Evolutionary conservation across 2,888 invertebrate species (phyloP), one percentile per base, ranked within the genome.

Genomic region (Acleris literana): DNA sequence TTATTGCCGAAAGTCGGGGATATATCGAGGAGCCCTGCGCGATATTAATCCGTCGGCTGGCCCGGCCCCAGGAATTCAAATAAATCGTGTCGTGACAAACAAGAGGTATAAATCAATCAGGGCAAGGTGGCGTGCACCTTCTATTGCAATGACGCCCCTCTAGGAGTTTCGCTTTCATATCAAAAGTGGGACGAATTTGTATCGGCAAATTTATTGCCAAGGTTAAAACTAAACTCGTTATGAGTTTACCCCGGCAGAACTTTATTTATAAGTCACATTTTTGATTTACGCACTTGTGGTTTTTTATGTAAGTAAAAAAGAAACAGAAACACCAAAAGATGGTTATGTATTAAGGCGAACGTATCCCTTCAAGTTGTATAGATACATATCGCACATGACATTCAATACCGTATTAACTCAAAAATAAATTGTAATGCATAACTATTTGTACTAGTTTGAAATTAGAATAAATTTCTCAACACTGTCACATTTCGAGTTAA

Each of bases 91-190:
- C 79, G 90, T 91, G 93, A 93, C 93, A 93, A 93, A 93, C 93
- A 93, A 93, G 90, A 92, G 85, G 87, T 85, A 93, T 93, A 93
- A 93, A 93, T 93, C 93, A 93, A 93, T 93, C 93, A 90, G 68
- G 72, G 85, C 88, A 90, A 90, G 90, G 90, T 89, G 92, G 90
- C 77, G 90, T 88, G 88, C 90, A 87, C 80, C 80, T 79, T 86
- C 86, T 88, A 90, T 88, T 92, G 92, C 91, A 90, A 20, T 2
- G 72, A 53, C 72, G 63, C 65, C 66, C 59, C 68, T 56, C 56
- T 55, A 63, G 49, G 49, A 67, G 51, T 61, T 70, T 72, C 82
- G 83, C 85, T 81, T 80, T 81, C 82, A 79, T 79, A 75, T 82
- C 79, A 77, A 78, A 78, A 87, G 79, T 82, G 76, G 75, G 85